Evolutionary conservation across 2,888 invertebrate genomes (phyloP).

Genomic region (Philopedon plagiatum): DNA sequence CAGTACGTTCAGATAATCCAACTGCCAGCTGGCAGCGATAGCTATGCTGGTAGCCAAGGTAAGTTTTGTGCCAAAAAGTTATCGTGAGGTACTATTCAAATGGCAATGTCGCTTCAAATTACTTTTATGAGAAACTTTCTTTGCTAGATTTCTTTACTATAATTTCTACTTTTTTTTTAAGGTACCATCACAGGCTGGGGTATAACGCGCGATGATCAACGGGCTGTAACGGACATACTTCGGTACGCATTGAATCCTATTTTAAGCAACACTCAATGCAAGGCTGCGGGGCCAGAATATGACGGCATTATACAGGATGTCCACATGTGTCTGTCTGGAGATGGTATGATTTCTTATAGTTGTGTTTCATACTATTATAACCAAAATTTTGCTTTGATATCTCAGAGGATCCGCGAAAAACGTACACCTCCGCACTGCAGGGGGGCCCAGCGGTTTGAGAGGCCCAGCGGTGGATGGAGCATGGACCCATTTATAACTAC

Average conservation of each 20-base stretch:
- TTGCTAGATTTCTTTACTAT: too few species aligned
- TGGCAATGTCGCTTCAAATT: too few species aligned
- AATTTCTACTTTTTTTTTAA: neutral
- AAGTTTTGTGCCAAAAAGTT: too few species aligned
- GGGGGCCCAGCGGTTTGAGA: too few species aligned
- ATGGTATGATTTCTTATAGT: constrained; percentile 16
- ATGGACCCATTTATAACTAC: too few species aligned
- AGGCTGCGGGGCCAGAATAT: constrained; percentile 32
- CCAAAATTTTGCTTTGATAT: neutral
- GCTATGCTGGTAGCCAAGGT: constrained; percentile 16
- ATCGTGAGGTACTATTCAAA: too few species aligned
- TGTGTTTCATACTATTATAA: too few species aligned
- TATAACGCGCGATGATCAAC: constrained; percentile 26
- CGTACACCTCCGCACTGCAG: too few species aligned
- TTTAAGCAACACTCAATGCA: constrained; percentile 46
- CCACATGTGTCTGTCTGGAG: constrained; percentile 53
- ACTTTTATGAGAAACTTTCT: too few species aligned
- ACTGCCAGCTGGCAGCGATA: constrained; percentile 29
- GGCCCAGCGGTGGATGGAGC: too few species aligned
- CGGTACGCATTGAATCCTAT: constrained; percentile 39
- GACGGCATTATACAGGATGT: constrained; percentile 34
- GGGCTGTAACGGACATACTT: constrained; percentile 24
- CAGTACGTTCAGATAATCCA: constrained; percentile 28
- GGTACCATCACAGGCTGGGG: constrained; percentile 51
- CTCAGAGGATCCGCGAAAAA: too few species aligned